A percentile compares a stretch with the other conserved stretches of the same genome.
Evolutionary conservation across 1,140 invertebrate species (phyloP).

Genomic region (Eumeta japonica): DNA sequence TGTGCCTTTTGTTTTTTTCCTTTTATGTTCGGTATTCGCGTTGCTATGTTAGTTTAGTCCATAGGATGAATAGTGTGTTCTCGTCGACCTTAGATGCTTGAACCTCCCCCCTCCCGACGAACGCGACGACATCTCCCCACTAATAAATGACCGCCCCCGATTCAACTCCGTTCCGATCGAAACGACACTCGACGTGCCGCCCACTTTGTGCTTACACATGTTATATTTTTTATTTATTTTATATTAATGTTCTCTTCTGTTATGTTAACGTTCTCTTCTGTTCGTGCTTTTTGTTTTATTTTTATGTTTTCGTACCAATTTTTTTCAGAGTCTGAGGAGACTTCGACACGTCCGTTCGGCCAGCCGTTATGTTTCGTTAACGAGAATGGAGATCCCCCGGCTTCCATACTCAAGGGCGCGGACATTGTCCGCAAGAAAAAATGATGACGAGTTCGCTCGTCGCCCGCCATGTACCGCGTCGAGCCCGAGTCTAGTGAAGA

Average conservation of each 20-base stretch:
- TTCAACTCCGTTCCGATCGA: too few relatives aligned
- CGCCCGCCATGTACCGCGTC: constrained; percentile 17
- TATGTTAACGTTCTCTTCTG: constrained; percentile 25
- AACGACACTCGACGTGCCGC: constrained; percentile 2
- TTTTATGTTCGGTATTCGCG: constrained; percentile 31
- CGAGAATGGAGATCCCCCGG: constrained; percentile 60
- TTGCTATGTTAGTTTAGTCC: constrained; percentile 42
- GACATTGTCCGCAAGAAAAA: constrained; percentile 55
- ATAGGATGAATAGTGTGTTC: constrained; percentile 25
- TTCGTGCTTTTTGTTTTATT: constrained; percentile 43
- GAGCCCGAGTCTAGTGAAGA: constrained; percentile 22
- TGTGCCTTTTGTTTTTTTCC: constrained; percentile 35
- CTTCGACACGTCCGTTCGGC: constrained; percentile 71
- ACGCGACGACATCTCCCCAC: constrained; percentile 11
- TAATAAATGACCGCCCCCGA: too few relatives aligned
- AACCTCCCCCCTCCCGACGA: constrained; percentile 30
- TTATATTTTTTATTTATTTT: constrained; percentile 24
- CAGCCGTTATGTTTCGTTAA: constrained; percentile 68
- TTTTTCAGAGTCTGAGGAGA: constrained; percentile 60
- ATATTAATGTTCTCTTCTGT: constrained; percentile 20
- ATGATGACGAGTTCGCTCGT: too few relatives aligned
- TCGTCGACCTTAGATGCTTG: constrained; percentile 35
- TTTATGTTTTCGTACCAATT: constrained; percentile 51
- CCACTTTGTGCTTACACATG: too few relatives aligned
- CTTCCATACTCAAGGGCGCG: constrained; percentile 52